Percentiles rank a stretch among this genome's conserved stretches.
These are phyloP conservation scores for Rhegmatorhina hoffmannsi DNA, from an alignment of 2,113 vertebrate genomes.

Conservation along the genomic window DNA sequence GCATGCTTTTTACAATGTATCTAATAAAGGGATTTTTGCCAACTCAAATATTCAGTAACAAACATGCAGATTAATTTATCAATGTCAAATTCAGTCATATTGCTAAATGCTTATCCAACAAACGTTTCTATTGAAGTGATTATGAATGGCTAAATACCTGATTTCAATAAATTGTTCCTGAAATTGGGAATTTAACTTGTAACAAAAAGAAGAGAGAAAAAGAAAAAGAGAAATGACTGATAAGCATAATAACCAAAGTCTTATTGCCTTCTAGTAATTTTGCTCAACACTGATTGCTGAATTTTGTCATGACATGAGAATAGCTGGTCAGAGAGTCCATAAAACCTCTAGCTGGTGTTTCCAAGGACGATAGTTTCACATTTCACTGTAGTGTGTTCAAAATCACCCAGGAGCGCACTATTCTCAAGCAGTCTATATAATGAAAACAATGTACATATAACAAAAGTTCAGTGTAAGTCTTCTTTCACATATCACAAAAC, in stretches of 20 bases:
- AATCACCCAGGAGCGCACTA: conserved; percentile 88
- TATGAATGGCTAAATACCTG: conserved; percentile 68
- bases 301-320: conserved; percentile 62
- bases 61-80: conserved; percentile 77
- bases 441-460: conserved; percentile 86
- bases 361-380: conserved; percentile 83
- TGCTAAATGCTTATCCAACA: conserved; percentile 71
- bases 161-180: conserved; percentile 75
- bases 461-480: conserved; percentile 79
- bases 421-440: conserved; percentile 94
- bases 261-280: conserved; percentile 76
- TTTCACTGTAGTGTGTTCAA: conserved; percentile 86
- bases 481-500: conserved; percentile 63
- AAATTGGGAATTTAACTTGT: conserved; percentile 68
- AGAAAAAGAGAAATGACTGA: conserved; percentile 60
- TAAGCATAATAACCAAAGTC: conserved; percentile 62
- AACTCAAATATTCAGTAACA: conserved; percentile 73
- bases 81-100: conserved; percentile 71
- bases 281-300: conserved; percentile 62
- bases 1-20: conserved; percentile 85
- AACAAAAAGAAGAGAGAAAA: conserved; percentile 46
- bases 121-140: conserved; percentile 61
- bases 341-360: conserved; percentile 87
- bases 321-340: conserved; percentile 75
- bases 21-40: conserved; percentile 71